These are phyloP conservation scores for Pocillopora meandrina DNA, from an alignment of 92 coral and sea anemone genomes.

Conservation along the genomic window DNA sequence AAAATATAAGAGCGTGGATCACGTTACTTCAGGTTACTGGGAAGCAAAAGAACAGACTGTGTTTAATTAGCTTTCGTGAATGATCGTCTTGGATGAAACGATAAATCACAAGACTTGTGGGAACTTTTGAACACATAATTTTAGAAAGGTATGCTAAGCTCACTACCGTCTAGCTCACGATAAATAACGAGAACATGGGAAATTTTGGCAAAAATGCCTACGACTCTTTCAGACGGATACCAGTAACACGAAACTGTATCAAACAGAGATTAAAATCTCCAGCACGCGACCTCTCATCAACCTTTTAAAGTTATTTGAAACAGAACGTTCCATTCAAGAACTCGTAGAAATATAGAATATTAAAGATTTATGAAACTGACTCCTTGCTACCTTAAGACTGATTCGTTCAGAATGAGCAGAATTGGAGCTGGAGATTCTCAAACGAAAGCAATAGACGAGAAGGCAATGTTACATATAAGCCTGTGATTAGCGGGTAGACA, in stretches of 20 bases:
- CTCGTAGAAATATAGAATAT: too few relatives aligned
- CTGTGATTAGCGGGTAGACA: background rate
- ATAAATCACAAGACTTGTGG: too few relatives aligned
- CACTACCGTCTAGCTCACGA: background rate
- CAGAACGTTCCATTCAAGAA: background rate
- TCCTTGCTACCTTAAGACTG: background rate
- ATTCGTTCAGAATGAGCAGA: background rate
- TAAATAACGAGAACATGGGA: background rate
- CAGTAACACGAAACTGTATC: background rate
- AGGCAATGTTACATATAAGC: background rate
- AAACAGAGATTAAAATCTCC: background rate
- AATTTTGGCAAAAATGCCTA: background rate
- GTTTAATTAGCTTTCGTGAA: too few relatives aligned
- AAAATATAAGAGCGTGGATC: too few relatives aligned
- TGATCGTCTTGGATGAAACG: too few relatives aligned
- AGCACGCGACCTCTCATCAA: constrained; percentile 25
- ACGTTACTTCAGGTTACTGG: too few relatives aligned
- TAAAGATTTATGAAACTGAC: background rate
- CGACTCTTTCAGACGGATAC: background rate
- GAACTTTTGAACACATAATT: too few relatives aligned
- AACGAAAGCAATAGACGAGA: background rate
- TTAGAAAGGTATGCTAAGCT: too few relatives aligned
- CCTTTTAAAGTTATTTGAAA: background rate
- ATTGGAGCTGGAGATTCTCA: background rate
- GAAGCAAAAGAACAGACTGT: too few relatives aligned